These are phyloP conservation scores for Smittia sp. DNA, from an alignment of 2,888 invertebrate species.

Conservation along the genomic window DNA sequence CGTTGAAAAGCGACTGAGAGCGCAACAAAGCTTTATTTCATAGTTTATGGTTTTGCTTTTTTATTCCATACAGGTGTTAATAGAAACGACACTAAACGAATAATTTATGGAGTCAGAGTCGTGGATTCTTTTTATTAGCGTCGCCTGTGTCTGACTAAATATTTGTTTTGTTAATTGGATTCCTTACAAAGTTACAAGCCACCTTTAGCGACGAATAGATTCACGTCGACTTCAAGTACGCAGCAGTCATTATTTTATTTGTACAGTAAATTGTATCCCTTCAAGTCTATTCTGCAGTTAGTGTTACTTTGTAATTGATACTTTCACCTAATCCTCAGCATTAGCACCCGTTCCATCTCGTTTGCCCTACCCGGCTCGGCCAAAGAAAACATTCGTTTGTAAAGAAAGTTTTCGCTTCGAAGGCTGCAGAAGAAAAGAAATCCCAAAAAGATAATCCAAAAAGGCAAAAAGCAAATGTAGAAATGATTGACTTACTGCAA, in stretches of 20 bases:
- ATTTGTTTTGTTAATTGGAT: slow-evolving; percentile 25
- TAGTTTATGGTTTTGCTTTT: slow-evolving; percentile 22
- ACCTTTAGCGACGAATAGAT: background rate
- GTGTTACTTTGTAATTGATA: slow-evolving; percentile 36
- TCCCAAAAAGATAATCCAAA: slow-evolving; percentile 37
- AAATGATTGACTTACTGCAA: slow-evolving; percentile 38
- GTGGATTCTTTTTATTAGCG: background rate
- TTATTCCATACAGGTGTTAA: slow-evolving; percentile 32
- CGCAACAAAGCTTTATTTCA: slow-evolving; percentile 1
- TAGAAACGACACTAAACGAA: slow-evolving; percentile 13
- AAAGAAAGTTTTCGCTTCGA: background rate
- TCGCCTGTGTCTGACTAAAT: slow-evolving; percentile 9
- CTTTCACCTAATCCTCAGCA: slow-evolving; percentile 22
- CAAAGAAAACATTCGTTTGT: background rate
- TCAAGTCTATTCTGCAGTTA: background rate
- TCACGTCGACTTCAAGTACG: background rate
- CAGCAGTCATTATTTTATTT: slow-evolving; percentile 3
- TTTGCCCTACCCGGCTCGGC: background rate
- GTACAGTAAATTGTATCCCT: slow-evolving; percentile 15
- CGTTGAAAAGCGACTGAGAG: slow-evolving; percentile 1
- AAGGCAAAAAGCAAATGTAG: slow-evolving; percentile 39
- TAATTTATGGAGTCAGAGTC: slow-evolving; percentile 17
- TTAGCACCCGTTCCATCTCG: slow-evolving; percentile 37
- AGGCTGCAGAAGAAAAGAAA: background rate
- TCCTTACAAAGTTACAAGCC: background rate